phyloP scores from a whole-genome alignment of 2,113 vertebrate species.

The Pantherophis guttatus region DNA sequence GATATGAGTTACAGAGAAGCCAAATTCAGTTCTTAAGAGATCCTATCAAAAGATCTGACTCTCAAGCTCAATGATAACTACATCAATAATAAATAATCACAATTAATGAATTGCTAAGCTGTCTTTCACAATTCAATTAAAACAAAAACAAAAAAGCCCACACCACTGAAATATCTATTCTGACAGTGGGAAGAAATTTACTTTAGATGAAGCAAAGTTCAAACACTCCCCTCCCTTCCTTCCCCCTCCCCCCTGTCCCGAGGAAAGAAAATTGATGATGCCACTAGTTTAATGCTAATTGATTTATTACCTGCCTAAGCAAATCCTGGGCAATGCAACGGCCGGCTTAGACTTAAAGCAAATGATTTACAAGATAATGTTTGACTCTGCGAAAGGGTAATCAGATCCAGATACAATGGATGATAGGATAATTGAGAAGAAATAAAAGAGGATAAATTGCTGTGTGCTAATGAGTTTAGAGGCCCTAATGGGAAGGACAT shows the following conservation, averaged over 20 bases:
- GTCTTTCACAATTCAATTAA: not conserved
- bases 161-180: not conserved
- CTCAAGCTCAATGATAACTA: constrained; percentile 12
- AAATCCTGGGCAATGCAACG: constrained; percentile 70
- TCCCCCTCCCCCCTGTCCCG: constrained; percentile 11
- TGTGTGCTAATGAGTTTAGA: constrained; percentile 83
- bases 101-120: constrained; percentile 1
- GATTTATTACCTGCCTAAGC: constrained; percentile 83
- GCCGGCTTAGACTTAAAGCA: constrained; percentile 77
- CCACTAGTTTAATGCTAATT: constrained; percentile 81
- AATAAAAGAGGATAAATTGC: constrained; percentile 88
- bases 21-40: not conserved
- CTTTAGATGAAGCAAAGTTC: constrained; percentile 52
- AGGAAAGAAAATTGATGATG: constrained; percentile 77
- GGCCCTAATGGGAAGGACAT: constrained; percentile 80
- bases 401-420: constrained; percentile 85
- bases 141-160: not conserved
- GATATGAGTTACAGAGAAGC: not conserved
- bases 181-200: constrained; percentile 46
- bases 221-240: constrained; percentile 49
- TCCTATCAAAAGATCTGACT: not conserved
- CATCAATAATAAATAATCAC: constrained; percentile 22
- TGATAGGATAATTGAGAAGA: constrained; percentile 86
- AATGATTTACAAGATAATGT: constrained; percentile 87
- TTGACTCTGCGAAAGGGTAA: constrained; percentile 83